Percentiles rank a stretch among this genome's conserved stretches.
phyloP scores from a whole-genome alignment of 2,797 vertebrate genomes.

The Dallia pectoralis region DNA sequence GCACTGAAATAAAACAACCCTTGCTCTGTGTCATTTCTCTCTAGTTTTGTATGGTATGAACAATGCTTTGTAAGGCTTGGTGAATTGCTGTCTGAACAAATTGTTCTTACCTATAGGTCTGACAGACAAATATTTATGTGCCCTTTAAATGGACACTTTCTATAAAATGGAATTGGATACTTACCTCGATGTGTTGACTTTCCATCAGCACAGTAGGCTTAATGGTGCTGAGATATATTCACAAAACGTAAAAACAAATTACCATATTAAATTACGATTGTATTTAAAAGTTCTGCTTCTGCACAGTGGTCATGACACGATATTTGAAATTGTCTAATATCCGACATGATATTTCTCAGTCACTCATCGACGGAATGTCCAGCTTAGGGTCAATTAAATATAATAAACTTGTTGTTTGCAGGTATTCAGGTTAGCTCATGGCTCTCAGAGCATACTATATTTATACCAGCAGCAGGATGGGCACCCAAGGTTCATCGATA shows the following conservation, averaged over 20 bases:
- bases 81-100: background rate
- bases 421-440: too few species aligned
- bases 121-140: conserved; percentile 35
- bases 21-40: background rate
- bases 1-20: background rate
- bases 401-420: background rate
- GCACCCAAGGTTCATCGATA: too few species aligned
- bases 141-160: conserved; percentile 36
- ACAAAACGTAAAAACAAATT: background rate
- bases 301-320: background rate
- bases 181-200: conserved; percentile 2
- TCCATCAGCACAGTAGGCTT: background rate
- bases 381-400: background rate
- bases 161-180: conserved; percentile 19
- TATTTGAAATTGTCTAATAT: background rate
- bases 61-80: conserved; percentile 1
- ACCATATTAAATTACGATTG: background rate
- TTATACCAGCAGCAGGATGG: too few species aligned
- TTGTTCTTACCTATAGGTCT: conserved; percentile 11
- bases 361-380: background rate
- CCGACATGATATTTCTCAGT: background rate
- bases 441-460: too few species aligned
- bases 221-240: background rate
- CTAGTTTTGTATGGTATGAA: background rate
- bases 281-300: background rate